These are phyloP conservation scores for Pollimyrus isidori DNA, from an alignment of 2,113 vertebrate genomes.

Conservation along the genomic window DNA sequence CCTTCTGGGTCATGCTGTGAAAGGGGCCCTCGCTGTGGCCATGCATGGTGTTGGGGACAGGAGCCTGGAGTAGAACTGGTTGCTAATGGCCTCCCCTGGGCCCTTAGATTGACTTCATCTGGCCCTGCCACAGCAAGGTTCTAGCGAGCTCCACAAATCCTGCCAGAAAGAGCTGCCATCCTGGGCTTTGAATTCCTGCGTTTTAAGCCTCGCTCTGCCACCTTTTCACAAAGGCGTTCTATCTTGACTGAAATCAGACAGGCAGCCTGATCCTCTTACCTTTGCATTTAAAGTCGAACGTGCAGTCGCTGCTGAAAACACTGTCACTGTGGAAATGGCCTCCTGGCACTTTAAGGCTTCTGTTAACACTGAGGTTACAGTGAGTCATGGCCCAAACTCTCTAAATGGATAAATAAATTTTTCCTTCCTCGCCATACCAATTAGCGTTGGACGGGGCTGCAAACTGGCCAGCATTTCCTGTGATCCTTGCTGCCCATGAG, in stretches of 20 bases:
- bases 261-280: conserved; percentile 5
- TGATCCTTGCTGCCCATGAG: neutral
- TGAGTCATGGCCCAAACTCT: neutral
- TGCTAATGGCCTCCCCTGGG: conserved; percentile 48
- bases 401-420: conserved; percentile 1
- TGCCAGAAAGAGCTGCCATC: neutral
- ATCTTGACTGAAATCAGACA: neutral
- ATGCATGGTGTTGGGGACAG: neutral
- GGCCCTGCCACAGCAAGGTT: neutral
- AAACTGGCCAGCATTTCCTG: neutral
- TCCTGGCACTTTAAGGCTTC: neutral
- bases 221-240: neutral
- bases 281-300: neutral
- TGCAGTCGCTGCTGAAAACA: neutral
- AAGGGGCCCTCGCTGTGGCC: conserved; percentile 29
- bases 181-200: neutral
- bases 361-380: conserved; percentile 8
- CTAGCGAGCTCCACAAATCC: neutral
- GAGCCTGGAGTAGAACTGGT: neutral
- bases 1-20: conserved; percentile 16
- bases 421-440: neutral
- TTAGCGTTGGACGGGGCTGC: neutral
- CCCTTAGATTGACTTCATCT: neutral
- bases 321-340: neutral
- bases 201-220: neutral